Evolutionary conservation across 2,113 vertebrate genomes (phyloP).

Genomic region (Halcyon senegalensis): DNA sequence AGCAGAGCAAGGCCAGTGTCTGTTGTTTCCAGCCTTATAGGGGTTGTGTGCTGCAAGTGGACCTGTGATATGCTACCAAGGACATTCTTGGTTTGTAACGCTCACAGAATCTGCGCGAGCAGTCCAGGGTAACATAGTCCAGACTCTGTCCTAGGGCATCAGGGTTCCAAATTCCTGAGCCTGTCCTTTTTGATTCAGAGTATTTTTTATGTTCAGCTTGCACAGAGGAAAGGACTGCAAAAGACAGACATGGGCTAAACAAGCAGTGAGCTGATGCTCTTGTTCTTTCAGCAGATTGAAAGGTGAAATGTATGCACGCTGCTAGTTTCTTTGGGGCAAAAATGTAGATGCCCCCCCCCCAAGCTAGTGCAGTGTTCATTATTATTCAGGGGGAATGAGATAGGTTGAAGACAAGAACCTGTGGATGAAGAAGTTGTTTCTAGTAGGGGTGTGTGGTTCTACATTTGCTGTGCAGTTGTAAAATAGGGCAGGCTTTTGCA

Average conservation of each 20-base stretch:
- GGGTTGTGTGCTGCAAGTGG: neutral
- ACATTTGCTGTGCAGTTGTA: neutral
- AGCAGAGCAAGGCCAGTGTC: neutral
- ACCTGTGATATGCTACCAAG: accelerated
- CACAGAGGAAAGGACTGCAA: neutral
- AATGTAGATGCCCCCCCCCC: neutral
- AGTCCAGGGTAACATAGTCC: neutral
- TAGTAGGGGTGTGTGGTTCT: neutral
- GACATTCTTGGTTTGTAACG: neutral
- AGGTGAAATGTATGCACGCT: neutral
- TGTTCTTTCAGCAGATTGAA: neutral
- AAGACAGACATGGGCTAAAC: neutral
- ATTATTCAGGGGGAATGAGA: neutral
- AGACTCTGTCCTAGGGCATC: neutral
- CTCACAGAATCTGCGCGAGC: neutral
- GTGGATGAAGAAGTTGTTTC: neutral
- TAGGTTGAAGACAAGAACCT: neutral
- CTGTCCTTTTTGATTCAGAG: neutral
- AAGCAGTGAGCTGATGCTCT: neutral
- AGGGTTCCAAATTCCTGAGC: neutral
- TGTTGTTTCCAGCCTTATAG: neutral
- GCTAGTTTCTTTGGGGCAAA: neutral
- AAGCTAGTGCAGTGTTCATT: neutral
- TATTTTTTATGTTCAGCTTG: neutral
- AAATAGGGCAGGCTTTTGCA: neutral